Percentiles rank a stretch among this genome's conserved stretches.
phyloP scores from a whole-genome alignment of 2,113 vertebrate genomes.

The Mobula birostris region DNA sequence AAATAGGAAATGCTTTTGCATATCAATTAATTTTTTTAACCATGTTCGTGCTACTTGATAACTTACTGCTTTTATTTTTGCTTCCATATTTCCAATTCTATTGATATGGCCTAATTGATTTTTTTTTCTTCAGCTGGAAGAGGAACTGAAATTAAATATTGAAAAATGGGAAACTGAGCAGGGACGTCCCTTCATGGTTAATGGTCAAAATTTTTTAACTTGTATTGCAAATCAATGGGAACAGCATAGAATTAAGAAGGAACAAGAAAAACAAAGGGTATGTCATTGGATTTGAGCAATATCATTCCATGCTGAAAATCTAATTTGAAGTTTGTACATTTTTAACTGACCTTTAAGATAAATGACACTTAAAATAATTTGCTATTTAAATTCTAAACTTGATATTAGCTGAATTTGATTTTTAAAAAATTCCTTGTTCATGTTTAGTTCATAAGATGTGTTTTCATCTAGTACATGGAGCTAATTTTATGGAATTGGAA shows the following conservation, averaged over 20 bases:
- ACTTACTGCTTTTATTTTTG: neutral
- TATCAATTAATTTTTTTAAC: neutral
- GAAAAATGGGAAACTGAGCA: constrained; percentile 10
- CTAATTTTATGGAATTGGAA: neutral
- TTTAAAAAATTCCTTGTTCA: neutral
- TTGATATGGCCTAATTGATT: neutral
- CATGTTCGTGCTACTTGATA: neutral
- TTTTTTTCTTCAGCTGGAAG: constrained; percentile 18
- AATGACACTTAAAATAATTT: no score
- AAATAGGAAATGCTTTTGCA: neutral
- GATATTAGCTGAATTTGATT: neutral
- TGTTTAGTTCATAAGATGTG: neutral
- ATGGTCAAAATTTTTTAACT: neutral
- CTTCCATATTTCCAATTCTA: neutral
- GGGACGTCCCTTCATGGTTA: neutral
- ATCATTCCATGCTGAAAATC: neutral
- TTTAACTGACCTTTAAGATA: neutral
- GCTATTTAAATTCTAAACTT: no score
- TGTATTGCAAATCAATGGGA: neutral
- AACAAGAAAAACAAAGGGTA: neutral
- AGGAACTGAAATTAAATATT: constrained; percentile 1
- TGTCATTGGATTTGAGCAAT: neutral
- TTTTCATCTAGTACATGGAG: neutral
- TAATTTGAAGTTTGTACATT: neutral
- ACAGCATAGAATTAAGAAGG: neutral